Conservation (phyloP, 2,113 vertebrate species). For the Gobio gobio region DNA sequence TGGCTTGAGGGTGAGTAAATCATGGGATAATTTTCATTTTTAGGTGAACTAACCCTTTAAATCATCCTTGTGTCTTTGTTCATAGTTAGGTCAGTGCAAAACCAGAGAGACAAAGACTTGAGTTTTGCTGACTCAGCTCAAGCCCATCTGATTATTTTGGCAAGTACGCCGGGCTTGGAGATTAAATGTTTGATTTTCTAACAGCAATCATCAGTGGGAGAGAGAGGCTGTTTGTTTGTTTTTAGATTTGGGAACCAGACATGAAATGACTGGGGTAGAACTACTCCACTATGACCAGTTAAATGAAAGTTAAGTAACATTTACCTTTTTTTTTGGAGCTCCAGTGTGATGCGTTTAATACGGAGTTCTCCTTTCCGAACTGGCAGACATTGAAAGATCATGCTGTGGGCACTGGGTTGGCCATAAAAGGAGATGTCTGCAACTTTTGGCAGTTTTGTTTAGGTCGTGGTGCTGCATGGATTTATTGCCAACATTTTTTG, state of each 20-base stretch:
- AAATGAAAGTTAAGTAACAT: not conserved
- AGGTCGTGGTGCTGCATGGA: constrained; percentile 42
- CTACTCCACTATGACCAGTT: not conserved
- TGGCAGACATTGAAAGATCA: not conserved
- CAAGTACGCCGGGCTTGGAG: constrained; percentile 31
- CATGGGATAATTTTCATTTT: no score
- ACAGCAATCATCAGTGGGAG: constrained; percentile 8
- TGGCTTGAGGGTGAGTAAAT: no score
- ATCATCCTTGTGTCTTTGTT: not conserved
- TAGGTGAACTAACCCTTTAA: no score
- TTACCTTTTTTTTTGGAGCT: not conserved
- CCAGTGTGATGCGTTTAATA: not conserved
- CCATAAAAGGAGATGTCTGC: constrained; percentile 65
- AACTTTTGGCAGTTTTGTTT: constrained; percentile 44
- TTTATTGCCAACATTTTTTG: constrained; percentile 38
- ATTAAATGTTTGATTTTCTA: constrained; percentile 49
- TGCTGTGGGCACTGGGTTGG: constrained; percentile 18
- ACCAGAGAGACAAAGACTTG: constrained; percentile 55
- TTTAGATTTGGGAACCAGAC: constrained; percentile 21
- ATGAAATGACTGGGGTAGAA: not conserved
- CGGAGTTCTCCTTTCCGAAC: not conserved
- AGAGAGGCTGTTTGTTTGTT: constrained; percentile 12
- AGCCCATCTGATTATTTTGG: constrained; percentile 48
- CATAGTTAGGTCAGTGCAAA: constrained; percentile 8
- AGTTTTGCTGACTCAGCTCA: constrained; percentile 58